A percentile compares a stretch with the other conserved stretches of the same genome.
Evolutionary conservation across 2,113 vertebrate species (phyloP).

Genomic region (Grammomys surdaster): DNA sequence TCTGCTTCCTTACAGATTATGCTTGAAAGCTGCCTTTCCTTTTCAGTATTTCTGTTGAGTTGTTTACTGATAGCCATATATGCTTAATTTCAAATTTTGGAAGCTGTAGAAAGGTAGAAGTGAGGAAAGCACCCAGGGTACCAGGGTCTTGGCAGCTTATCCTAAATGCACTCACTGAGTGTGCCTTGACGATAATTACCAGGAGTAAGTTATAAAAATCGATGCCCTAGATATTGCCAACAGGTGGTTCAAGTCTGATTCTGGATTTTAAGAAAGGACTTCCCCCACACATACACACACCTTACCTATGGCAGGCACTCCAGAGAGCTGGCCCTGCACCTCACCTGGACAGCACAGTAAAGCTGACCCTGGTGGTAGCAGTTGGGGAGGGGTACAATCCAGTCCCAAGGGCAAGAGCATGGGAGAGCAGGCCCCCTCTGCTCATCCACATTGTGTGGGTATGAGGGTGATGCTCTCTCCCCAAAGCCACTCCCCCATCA

Average conservation of each 20-base stretch:
- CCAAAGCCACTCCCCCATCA: not conserved
- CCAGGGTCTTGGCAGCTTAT: not conserved
- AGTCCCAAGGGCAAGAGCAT: not conserved
- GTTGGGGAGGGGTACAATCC: not conserved
- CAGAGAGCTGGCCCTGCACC: not conserved
- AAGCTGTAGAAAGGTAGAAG: not conserved
- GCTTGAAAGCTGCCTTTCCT: not conserved
- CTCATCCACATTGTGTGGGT: not conserved
- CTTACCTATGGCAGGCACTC: not conserved
- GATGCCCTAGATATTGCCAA: not conserved
- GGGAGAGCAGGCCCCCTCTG: not conserved
- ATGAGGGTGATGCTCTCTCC: not conserved
- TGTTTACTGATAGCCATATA: not conserved
- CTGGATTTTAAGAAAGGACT: not conserved
- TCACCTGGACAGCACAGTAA: not conserved
- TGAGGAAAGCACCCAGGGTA: not conserved
- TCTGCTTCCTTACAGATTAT: not conserved
- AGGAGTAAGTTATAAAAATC: not conserved
- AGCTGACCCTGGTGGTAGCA: not conserved
- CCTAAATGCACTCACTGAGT: not conserved
- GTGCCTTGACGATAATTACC: no score
- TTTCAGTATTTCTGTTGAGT: not conserved
- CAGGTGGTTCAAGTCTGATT: not conserved
- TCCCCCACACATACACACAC: accelerated
- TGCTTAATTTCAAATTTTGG: not conserved